Base-by-base conservation (phyloP, 1,140 invertebrate genomes). In the Arion vulgaris region DNA sequence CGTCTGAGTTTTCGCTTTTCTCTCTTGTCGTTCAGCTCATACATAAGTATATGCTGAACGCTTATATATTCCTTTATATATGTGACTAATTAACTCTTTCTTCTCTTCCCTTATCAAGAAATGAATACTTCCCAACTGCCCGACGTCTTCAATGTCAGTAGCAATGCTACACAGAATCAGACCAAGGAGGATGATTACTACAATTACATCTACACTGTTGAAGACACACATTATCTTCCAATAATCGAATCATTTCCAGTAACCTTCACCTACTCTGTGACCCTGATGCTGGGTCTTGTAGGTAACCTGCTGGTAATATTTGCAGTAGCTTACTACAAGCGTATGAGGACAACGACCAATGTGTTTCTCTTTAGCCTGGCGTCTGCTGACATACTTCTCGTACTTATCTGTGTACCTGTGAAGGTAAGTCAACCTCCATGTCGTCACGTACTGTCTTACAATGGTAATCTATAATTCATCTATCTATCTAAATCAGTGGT, bases 341-440 rank as follows among this genome's bases (percentile, higher is more conserved):
- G 94, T 73, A 95, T 95, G 91, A 90, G 93, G 83, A 95, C 89
- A 86, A 93, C 95, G 1, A 96, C 95, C 9, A 96, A 96, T 85
- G 93, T 95, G 9, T 96, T 96, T 85, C 91, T 96, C 34, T 72
- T 91, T 2, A 95, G 94, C 86, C 90, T 96, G 38, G 95, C 95
- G 7, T 94, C 94, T 0, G 95, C 95, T 0, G 95, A 96, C 92
- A 93, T 96, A 1, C 92, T 96, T 26, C 93, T 96, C 13, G 95
- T 96, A 75, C 92, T 94, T 39, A 93, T 96, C 85, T 96, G 95
- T 90, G 95, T 96, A 77, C 95, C 95, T 17, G 94, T 96, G 0
- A 96, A 95, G 94, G 95, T 95, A 92, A 93, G 92, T 76, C 9
- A 71, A 57, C 23, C 23, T 19, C 13, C 62, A 39, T n/a, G n/a